Conservation (phyloP, 2,888 invertebrate genomes). For the Phalangium opilio region DNA sequence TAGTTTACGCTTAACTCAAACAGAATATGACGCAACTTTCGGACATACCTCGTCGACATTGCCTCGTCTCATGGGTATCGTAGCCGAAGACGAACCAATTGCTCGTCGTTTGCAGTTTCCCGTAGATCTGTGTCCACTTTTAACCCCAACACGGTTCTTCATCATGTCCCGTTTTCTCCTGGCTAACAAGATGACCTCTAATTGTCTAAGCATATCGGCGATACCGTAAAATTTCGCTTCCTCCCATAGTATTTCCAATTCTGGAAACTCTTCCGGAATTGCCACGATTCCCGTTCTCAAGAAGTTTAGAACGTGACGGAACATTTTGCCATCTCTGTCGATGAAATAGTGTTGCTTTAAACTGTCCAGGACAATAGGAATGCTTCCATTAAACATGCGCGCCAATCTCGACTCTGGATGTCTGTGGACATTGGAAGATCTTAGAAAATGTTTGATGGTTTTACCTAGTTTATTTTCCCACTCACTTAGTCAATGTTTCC, state of each 20-base stretch:
- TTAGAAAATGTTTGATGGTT: too few relatives aligned
- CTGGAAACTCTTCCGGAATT: constrained; percentile 70
- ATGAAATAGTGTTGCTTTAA: constrained; percentile 98
- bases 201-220: constrained; percentile 34
- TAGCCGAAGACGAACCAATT: constrained; percentile 9
- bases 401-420: constrained; percentile 82
- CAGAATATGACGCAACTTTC: too few relatives aligned
- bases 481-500: constrained; percentile 85
- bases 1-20: too few relatives aligned
- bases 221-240: constrained; percentile 86
- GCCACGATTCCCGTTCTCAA: constrained; percentile 77
- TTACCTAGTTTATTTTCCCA: too few relatives aligned
- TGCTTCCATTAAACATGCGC: constrained; percentile 83
- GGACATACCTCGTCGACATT: too few relatives aligned
- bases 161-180: constrained; percentile 16
- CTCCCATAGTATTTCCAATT: constrained; percentile 69
- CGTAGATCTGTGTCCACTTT: too few relatives aligned
- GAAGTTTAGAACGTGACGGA: constrained; percentile 91
- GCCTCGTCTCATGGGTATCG: background rate
- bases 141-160: constrained; percentile 1
- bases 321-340: constrained; percentile 94
- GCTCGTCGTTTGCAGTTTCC: too few relatives aligned
- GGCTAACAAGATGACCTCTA: constrained; percentile 15
- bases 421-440: constrained; percentile 41
- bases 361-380: constrained; percentile 88